Base-by-base conservation (phyloP, 2,113 vertebrate genomes). In the Peromyscus polionotus region DNA sequence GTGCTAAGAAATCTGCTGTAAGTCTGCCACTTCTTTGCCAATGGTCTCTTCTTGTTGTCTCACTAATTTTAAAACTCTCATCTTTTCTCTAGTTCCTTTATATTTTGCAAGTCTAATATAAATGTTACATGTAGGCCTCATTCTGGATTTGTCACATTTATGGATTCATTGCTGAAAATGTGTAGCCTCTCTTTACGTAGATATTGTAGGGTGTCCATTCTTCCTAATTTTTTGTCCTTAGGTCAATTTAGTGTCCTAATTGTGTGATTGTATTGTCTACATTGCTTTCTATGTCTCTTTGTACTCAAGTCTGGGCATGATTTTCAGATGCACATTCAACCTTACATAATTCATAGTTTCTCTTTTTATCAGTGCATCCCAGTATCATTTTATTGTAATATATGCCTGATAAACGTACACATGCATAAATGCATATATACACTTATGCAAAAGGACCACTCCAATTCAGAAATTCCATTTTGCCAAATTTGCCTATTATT, bases 151-250 rank as follows among this genome's bases (percentile, higher is more conserved):
- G 33, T 14, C 65, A 22, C 20, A 84, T 88, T 33, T 19, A 26
- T 94, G 24, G 31, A 75, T 31, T 68, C 20, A 92, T 65, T 80
- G 20, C 19, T 94, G 80, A 91, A 93, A 93, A 68, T 73, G 59
- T 28, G 67, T 1, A 76, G 39, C 3, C 36, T 48, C 48, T 79
- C 73, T 88, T 93, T 20, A 68, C 51, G 3, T 48, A 88, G 81
- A 4, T 91, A 76, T 65, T 57, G 11, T 17, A 81, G 81, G 3
- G 0, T 45, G 2, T 76, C 26, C 3, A n/a, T 79, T 96, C 33
- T 51, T 94, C 57, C n/a, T 81, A 61, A 28, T 84, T 76, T 24
- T 61, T 75, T 39, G 33, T 59, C 42, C 33, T 33, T 42, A 33
- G 63, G 51, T 85, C 39, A 57, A 76, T 76, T 7, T 14, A 83